Conservation (phyloP, 2,888 invertebrate species). For the Drosophila neotestacea region DNA sequence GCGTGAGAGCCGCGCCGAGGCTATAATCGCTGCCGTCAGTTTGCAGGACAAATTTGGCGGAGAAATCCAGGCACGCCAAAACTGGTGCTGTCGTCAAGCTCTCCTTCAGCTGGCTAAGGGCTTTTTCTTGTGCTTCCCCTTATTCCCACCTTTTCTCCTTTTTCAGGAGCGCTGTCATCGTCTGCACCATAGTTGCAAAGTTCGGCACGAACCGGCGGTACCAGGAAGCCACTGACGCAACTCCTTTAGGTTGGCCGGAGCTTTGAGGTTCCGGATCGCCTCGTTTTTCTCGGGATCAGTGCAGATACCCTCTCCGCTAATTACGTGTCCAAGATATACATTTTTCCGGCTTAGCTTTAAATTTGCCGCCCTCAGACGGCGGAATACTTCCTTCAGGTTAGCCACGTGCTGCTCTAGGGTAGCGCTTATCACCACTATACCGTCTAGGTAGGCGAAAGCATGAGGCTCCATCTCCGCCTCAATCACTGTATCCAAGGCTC, state of each 20-base stretch:
- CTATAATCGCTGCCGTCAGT: not conserved
- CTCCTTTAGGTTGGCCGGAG: not conserved
- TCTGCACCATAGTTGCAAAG: not conserved
- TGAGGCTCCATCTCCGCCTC: too few species aligned
- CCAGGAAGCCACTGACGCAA: slow-evolving; percentile 7
- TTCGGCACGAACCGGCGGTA: slow-evolving; percentile 10
- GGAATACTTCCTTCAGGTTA: too few species aligned
- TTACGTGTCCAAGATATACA: too few species aligned
- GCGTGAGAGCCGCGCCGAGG: not conserved
- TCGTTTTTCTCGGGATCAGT: not conserved
- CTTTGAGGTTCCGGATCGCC: not conserved
- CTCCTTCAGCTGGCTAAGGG: not conserved
- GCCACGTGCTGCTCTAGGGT: too few species aligned
- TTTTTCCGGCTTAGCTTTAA: too few species aligned
- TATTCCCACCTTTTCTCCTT: not conserved
- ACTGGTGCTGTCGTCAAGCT: not conserved
- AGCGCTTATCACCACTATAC: too few species aligned
- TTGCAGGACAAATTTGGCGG: not conserved
- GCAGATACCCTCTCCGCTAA: too few species aligned
- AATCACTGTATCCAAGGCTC: too few species aligned
- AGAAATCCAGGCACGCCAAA: not conserved
- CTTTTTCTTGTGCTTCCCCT: not conserved
- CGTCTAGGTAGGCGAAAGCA: too few species aligned
- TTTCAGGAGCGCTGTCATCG: not conserved
- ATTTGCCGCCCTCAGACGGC: too few species aligned